phyloP scores from a whole-genome alignment of 2,888 invertebrate species.

The Lymantria dispar region DNA sequence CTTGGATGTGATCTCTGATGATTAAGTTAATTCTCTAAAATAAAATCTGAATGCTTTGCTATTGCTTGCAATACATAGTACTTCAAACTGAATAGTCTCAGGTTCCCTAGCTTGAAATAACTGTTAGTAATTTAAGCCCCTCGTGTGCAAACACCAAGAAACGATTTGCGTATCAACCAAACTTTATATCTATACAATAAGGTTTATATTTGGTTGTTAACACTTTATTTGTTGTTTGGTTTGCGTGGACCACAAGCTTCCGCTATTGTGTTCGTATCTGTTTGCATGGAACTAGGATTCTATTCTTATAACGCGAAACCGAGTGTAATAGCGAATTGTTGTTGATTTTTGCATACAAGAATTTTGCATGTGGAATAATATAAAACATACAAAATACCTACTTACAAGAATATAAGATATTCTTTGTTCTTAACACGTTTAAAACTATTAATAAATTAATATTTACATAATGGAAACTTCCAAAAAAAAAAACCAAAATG shows the following conservation, averaged over 20 bases:
- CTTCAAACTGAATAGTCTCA: constrained; percentile 33
- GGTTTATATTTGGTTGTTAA: constrained; percentile 22
- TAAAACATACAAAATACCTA: too few species aligned
- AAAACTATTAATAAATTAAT: too few species aligned
- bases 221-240: constrained; percentile 9
- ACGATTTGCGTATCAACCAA: constrained; percentile 20
- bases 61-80: constrained; percentile 14
- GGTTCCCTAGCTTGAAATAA: constrained; percentile 47
- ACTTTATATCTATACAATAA: constrained; percentile 31
- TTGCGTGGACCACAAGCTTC: constrained; percentile 52
- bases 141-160: constrained; percentile 29
- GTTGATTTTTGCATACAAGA: constrained; percentile 13
- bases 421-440: too few species aligned
- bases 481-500: too few species aligned
- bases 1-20: too few species aligned
- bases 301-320: constrained; percentile 28
- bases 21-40: too few species aligned
- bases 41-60: too few species aligned
- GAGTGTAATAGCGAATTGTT: constrained; percentile 20
- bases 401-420: too few species aligned
- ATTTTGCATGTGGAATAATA: too few species aligned
- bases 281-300: constrained; percentile 37
- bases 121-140: constrained; percentile 47
- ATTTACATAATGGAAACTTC: too few species aligned
- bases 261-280: constrained; percentile 46